Evolutionary conservation across 1,140 invertebrate species (phyloP).

Genomic region (Procambarus clarkii): DNA sequence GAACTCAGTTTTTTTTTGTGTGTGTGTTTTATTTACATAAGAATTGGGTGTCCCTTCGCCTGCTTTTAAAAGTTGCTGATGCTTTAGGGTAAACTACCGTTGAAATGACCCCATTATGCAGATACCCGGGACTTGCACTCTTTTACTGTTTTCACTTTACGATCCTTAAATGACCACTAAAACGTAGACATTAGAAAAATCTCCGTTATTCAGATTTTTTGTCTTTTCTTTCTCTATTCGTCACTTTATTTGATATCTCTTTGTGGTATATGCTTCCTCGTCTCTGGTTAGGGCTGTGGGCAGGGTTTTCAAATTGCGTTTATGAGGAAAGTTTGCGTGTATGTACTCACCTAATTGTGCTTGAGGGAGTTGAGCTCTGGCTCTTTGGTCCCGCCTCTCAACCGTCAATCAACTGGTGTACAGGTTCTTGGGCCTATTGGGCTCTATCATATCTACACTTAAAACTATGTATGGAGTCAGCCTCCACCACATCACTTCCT

Average conservation of each 20-base stretch:
- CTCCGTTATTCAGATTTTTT: background rate
- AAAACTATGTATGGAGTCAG: no score
- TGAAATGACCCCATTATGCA: constrained; percentile 47
- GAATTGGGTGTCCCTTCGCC: background rate
- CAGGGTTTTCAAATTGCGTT: no score
- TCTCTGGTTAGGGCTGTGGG: no score
- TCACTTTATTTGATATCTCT: background rate
- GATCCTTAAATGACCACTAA: constrained; percentile 29
- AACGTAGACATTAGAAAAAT: constrained; percentile 8
- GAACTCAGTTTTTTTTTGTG: no score
- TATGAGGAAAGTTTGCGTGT: background rate
- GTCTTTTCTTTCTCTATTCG: background rate
- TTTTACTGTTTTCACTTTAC: constrained; percentile 42
- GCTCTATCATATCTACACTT: no score
- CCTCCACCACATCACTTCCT: no score
- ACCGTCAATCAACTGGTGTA: no score
- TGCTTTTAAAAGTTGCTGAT: constrained; percentile 48
- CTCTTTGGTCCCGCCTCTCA: background rate
- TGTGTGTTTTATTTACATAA: background rate
- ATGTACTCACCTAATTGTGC: no score
- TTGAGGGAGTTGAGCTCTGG: background rate
- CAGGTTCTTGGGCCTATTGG: no score
- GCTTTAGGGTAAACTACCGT: constrained; percentile 45
- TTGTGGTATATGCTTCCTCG: no score
- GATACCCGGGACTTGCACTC: constrained; percentile 39